A percentile compares a stretch with the other conserved stretches of the same genome.
Conservation (phyloP, 2,888 invertebrate species). For the Hydriomena furcata region DNA sequence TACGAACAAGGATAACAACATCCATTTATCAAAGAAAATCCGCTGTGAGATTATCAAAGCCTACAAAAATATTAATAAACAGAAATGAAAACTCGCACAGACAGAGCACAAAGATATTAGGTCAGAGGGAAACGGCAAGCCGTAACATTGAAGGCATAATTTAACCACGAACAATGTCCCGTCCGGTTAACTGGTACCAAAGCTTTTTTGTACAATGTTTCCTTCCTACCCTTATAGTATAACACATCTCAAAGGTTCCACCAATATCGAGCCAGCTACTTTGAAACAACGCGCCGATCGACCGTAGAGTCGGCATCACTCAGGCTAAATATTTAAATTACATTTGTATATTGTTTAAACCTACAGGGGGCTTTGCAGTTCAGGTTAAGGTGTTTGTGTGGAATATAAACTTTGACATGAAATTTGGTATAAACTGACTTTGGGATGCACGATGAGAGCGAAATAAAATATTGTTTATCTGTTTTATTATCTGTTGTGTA, state of each 20-base stretch:
- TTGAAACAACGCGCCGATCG: background rate
- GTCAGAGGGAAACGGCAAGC: slow-evolving; percentile 53
- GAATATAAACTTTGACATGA: too few species aligned
- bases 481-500: too few species aligned
- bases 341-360: too few species aligned
- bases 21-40: slow-evolving; percentile 23
- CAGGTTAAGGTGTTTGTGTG: too few species aligned
- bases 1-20: slow-evolving; percentile 18
- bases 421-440: too few species aligned
- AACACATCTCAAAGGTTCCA: slow-evolving; percentile 1
- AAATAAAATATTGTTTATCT: too few species aligned
- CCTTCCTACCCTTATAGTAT: slow-evolving; percentile 36
- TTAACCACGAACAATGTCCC: slow-evolving; percentile 57
- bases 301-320: too few species aligned
- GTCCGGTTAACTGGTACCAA: slow-evolving; percentile 48
- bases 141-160: slow-evolving; percentile 61
- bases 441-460: too few species aligned
- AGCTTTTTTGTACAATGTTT: slow-evolving; percentile 44
- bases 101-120: slow-evolving; percentile 45
- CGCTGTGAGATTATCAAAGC: slow-evolving; percentile 26
- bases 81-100: slow-evolving; percentile 39
- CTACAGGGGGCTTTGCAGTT: too few species aligned
- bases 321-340: too few species aligned
- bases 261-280: background rate
- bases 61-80: slow-evolving; percentile 37